Base-by-base conservation (phyloP, 1,140 invertebrate genomes). In the Lepidurus arcticus region DNA sequence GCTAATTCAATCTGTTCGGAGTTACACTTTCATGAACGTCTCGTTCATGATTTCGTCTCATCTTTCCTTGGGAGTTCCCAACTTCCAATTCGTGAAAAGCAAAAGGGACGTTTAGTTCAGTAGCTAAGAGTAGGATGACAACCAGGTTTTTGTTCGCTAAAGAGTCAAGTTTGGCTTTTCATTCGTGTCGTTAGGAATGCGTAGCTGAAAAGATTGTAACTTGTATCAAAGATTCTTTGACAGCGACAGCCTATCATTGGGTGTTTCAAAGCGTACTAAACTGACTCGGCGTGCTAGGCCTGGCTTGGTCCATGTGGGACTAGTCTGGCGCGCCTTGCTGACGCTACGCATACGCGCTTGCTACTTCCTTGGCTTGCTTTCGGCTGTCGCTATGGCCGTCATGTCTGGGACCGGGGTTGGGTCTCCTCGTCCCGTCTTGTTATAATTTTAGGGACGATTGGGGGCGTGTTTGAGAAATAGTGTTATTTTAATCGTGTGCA, bases 361-460 rank as follows among this genome's bases (percentile, higher is more conserved):
- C 53, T 65, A 21, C 53, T 65, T 65, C 53, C 53, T 65, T 65
- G 53, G 53, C 53, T 65, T 65, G 53, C 53, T 65, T 65, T 65
- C 53, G 21, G 53, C 53, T 65, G 53, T 65, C 53, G 53, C 53
- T 65, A 65, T 65, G 53, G 53, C 53, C 53, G 53, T 65, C 53
- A 65, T 65, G 53, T 65, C 53, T 65, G 53, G 53, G 53, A 65
- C 53, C 53, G 53, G 53, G 53, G 53, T 65, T 65, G 53, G 53
- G 53, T 65, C 53, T 65, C 53, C 16, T 65, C 53, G 53, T 65
- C 53, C 53, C 53, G 53, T 65, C 53, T 65, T 65, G 53, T 65
- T 65, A 65, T 65, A 65, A 65, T 65, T 65, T 65, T 65, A 65
- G 53, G 53, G 53, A 65, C 53, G 53, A 65, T 65, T 65, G 53